A percentile compares a stretch with the other conserved stretches of the same genome.
Evolutionary conservation across 2,888 invertebrate species (phyloP).

Genomic region (Andrena haemorrhoa): DNA sequence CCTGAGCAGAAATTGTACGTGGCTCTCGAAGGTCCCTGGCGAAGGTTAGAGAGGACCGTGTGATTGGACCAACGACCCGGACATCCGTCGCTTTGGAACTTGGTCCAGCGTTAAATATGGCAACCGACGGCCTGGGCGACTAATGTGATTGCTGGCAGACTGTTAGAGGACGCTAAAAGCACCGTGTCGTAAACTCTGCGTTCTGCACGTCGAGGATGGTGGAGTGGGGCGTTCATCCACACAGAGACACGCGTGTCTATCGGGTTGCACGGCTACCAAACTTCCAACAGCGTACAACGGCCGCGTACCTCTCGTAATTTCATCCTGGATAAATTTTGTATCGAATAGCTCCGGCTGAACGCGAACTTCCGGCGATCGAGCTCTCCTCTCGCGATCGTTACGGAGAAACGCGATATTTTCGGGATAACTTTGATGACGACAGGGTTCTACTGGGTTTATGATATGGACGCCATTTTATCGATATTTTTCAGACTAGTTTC

Average conservation of each 20-base stretch:
- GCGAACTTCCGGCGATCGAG: slow-evolving; percentile 7
- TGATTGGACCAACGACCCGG: slow-evolving; percentile 69
- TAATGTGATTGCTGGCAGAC: slow-evolving; percentile 80
- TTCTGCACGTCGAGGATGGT: slow-evolving; percentile 44
- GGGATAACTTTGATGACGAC: too few relatives aligned
- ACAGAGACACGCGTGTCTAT: slow-evolving; percentile 51
- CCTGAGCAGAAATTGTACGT: slow-evolving; percentile 40
- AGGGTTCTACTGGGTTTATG: too few relatives aligned
- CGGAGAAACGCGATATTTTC: too few relatives aligned
- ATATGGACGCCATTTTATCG: too few relatives aligned
- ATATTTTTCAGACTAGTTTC: too few relatives aligned
- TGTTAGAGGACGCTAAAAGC: slow-evolving; percentile 77
- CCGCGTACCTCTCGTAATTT: slow-evolving; percentile 44
- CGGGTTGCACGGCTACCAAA: slow-evolving; percentile 64
- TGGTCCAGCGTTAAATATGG: slow-evolving; percentile 76
- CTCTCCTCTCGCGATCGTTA: too few relatives aligned
- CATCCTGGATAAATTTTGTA: slow-evolving; percentile 43
- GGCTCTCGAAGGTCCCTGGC: slow-evolving; percentile 28
- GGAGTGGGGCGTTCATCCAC: slow-evolving; percentile 33
- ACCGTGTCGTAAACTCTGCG: slow-evolving; percentile 75
- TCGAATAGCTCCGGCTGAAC: neutral
- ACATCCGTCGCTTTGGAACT: slow-evolving; percentile 74
- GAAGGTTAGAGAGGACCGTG: slow-evolving; percentile 42
- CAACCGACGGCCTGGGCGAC: slow-evolving; percentile 69
- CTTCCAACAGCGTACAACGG: slow-evolving; percentile 51